These are phyloP conservation scores for Sphenopsis melanotis DNA, from an alignment of 2,797 vertebrate species.

Conservation along the genomic window DNA sequence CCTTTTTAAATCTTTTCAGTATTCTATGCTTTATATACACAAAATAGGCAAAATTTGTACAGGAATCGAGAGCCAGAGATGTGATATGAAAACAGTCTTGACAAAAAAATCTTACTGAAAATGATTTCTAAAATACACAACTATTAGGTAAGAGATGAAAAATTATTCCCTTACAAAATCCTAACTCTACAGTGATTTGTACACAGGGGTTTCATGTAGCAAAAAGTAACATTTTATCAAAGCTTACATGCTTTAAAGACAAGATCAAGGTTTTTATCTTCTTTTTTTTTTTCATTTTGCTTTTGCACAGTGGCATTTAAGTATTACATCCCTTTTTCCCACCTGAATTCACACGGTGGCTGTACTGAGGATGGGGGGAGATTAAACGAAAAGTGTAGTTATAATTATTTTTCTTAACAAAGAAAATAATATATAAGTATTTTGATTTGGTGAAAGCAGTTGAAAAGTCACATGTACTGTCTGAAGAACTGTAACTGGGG, in stretches of 20 bases:
- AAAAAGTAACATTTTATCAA: background rate
- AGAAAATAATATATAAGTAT: background rate
- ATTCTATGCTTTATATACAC: conserved; percentile 47
- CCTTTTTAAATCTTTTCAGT: background rate
- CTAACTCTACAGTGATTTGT: background rate
- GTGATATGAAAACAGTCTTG: background rate
- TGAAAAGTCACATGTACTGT: background rate
- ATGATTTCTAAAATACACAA: conserved; percentile 8
- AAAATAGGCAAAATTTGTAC: conserved; percentile 21
- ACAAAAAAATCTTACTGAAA: background rate
- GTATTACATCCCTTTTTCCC: background rate
- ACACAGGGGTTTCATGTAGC: background rate
- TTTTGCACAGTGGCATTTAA: background rate
- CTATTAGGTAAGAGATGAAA: conserved; percentile 8
- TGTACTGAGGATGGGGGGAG: background rate
- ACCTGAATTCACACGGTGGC: background rate
- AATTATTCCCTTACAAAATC: background rate
- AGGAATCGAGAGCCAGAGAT: background rate
- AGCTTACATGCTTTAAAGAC: background rate
- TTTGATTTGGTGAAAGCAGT: conserved; percentile 1
- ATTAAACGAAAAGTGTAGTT: background rate
- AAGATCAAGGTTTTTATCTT: background rate
- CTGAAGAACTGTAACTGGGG: background rate
- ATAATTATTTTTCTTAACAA: background rate
- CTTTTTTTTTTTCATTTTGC: background rate